Percentiles rank a stretch among this genome's conserved stretches.
Evolutionary conservation across 2,113 vertebrate species (phyloP).

Genomic region (Urocitellus parryii): DNA sequence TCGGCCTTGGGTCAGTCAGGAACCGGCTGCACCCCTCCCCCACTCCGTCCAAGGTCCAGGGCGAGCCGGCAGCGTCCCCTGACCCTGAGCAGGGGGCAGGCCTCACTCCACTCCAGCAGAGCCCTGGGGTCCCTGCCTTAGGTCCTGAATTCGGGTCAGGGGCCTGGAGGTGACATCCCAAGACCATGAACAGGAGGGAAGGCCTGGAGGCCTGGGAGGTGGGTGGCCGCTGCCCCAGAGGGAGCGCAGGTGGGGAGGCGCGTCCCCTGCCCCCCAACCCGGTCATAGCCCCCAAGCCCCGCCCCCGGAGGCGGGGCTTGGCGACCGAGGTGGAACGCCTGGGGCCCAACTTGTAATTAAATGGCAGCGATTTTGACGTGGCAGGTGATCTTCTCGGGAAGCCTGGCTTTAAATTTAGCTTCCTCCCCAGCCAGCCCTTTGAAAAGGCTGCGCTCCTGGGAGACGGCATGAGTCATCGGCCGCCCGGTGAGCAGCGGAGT

Average conservation of each 20-base stretch:
- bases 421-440: conserved; percentile 81
- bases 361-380: conserved; percentile 63
- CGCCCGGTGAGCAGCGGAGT: conserved; percentile 17
- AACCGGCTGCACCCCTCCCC: no score
- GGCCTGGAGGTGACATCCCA: neutral
- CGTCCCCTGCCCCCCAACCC: neutral
- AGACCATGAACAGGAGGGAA: neutral
- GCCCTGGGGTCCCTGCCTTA: neutral
- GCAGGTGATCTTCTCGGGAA: conserved; percentile 80
- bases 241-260: neutral
- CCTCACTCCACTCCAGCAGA: neutral
- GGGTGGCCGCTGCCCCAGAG: neutral
- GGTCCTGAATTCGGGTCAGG: neutral
- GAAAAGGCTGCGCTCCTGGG: conserved; percentile 68
- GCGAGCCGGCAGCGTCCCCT: no score
- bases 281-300: neutral
- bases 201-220: neutral
- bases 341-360: conserved; percentile 61
- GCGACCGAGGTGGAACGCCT: neutral
- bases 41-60: rapidly evolving
- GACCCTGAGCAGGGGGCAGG: no score
- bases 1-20: neutral
- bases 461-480: conserved; percentile 73
- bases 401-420: conserved; percentile 84
- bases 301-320: neutral